Percentiles rank a stretch among this genome's conserved stretches.
Evolutionary conservation across 2,888 invertebrate genomes (phyloP).

Genomic region (Ditula angustiorana): DNA sequence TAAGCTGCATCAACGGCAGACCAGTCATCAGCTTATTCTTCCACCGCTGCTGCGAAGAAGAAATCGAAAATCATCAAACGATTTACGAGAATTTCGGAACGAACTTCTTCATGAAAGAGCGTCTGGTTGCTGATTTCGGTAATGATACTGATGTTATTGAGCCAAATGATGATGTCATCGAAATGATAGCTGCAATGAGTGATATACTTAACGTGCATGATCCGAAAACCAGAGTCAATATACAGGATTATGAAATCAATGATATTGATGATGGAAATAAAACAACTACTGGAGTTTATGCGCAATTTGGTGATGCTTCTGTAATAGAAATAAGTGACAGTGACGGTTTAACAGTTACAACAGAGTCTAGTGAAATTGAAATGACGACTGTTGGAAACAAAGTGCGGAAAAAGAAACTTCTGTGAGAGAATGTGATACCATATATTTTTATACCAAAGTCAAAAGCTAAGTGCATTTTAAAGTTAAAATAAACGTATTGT

Average conservation of each 20-base stretch:
- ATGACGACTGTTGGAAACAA: conserved; percentile 29
- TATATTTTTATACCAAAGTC: background rate
- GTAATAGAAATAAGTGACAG: conserved; percentile 9
- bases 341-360: conserved; percentile 4
- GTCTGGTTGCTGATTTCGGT: conserved; percentile 58
- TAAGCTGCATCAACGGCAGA: conserved; percentile 68
- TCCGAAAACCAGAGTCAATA: conserved; percentile 45
- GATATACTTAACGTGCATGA: conserved; percentile 53
- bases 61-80: conserved; percentile 73
- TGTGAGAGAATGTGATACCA: conserved; percentile 5
- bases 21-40: conserved; percentile 70
- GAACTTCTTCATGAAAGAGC: conserved; percentile 68
- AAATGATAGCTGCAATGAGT: conserved; percentile 48
- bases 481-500: background rate
- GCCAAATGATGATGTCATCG: conserved; percentile 48
- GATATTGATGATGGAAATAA: background rate
- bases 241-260: conserved; percentile 30
- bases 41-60: conserved; percentile 68
- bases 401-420: background rate
- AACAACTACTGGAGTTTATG: background rate
- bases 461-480: background rate
- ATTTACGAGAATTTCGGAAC: conserved; percentile 71
- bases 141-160: conserved; percentile 51
- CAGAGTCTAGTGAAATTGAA: conserved; percentile 27
- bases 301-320: background rate